phyloP scores from a whole-genome alignment of 2,113 vertebrate genomes.

The Gracilinanus agilis region DNA sequence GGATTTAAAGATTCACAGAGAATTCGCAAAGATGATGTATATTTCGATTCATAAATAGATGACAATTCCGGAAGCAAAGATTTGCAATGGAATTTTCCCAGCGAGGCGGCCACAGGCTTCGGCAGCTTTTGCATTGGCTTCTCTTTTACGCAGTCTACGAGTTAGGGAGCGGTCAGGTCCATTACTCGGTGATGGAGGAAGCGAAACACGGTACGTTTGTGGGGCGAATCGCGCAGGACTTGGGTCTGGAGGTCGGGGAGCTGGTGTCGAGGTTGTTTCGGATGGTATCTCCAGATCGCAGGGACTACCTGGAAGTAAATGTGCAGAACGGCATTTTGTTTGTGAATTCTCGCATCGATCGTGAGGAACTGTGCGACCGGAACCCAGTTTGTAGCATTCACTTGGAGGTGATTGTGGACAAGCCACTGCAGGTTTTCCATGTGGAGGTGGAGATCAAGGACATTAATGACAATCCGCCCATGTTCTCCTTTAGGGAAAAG shows the following conservation, averaged over 20 bases:
- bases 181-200: slow-evolving; percentile 85
- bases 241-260: slow-evolving; percentile 84
- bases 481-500: slow-evolving; percentile 64
- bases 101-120: slow-evolving; percentile 6
- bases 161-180: slow-evolving; percentile 72
- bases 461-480: slow-evolving; percentile 86
- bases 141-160: slow-evolving; percentile 58
- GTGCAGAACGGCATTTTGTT: slow-evolving; percentile 92
- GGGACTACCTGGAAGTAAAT: slow-evolving; percentile 94
- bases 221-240: slow-evolving; percentile 88
- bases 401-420: slow-evolving; percentile 86
- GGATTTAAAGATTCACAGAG: not conserved
- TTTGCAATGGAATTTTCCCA: slow-evolving; percentile 60
- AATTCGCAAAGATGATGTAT: not conserved
- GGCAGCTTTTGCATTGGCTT: slow-evolving; percentile 36
- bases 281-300: slow-evolving; percentile 85
- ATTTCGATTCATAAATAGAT: not conserved
- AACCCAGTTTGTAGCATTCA: slow-evolving; percentile 80
- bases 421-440: slow-evolving; percentile 86
- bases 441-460: slow-evolving; percentile 85
- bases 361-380: slow-evolving; percentile 91
- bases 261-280: slow-evolving; percentile 78
- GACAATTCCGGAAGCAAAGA: not conserved
- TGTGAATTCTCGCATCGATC: slow-evolving; percentile 93
- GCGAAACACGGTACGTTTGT: slow-evolving; percentile 84